Percentiles rank a stretch among this genome's conserved stretches.
phyloP scores from a whole-genome alignment of 1,140 invertebrate genomes.

The Heliothis virescens region DNA sequence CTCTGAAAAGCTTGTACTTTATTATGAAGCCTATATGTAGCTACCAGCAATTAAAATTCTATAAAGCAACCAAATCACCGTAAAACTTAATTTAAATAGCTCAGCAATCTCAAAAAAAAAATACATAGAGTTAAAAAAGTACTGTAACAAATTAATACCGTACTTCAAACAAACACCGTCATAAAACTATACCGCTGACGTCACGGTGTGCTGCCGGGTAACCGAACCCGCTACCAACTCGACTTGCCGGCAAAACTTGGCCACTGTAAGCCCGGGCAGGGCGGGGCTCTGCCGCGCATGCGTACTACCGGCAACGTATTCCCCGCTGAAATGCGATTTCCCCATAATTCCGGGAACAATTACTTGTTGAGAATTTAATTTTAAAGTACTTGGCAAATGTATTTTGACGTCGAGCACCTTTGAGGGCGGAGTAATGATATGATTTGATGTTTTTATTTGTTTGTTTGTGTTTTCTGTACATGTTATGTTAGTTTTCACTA shows the following conservation, averaged over 20 bases:
- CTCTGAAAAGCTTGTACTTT: too few species aligned
- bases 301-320: slow-evolving; percentile 52
- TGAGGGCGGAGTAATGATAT: slow-evolving; percentile 33
- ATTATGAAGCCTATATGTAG: too few species aligned
- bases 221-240: slow-evolving; percentile 40
- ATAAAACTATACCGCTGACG: slow-evolving; percentile 24
- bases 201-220: slow-evolving; percentile 29
- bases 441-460: slow-evolving; percentile 24
- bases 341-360: slow-evolving; percentile 70
- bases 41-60: too few species aligned
- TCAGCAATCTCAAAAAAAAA: neutral
- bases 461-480: slow-evolving; percentile 9
- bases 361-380: slow-evolving; percentile 59
- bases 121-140: neutral
- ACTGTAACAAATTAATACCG: neutral
- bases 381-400: slow-evolving; percentile 50
- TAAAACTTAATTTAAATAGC: too few species aligned
- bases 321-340: slow-evolving; percentile 58
- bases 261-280: slow-evolving; percentile 65
- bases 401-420: slow-evolving; percentile 33
- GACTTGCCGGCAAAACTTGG: slow-evolving; percentile 28
- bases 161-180: slow-evolving; percentile 10
- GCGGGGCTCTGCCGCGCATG: slow-evolving; percentile 76
- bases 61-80: too few species aligned
- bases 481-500: neutral